Evolutionary conservation across 2,113 vertebrate genomes (phyloP).

Genomic region (Phalacrocorax pelagicus): DNA sequence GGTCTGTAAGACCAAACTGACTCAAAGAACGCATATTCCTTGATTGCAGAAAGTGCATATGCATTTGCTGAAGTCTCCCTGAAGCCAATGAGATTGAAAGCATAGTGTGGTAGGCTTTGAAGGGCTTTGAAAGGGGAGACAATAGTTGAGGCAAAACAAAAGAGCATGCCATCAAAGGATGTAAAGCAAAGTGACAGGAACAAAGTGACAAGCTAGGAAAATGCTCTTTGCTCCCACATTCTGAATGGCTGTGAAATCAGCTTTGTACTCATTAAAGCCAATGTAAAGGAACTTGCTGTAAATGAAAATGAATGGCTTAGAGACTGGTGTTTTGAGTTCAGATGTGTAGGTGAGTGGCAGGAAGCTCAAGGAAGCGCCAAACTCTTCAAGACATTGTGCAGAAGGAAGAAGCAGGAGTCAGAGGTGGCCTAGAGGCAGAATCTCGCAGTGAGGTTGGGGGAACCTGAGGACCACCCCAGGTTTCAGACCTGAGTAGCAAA

Average conservation of each 20-base stretch:
- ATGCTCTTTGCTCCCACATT: conserved; percentile 55
- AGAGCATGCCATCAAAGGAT: conserved; percentile 49
- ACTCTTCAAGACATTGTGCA: neutral
- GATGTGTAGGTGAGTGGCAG: conserved; percentile 39
- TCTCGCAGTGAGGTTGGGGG: neutral
- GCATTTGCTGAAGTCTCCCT: conserved; percentile 16
- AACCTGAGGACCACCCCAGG: neutral
- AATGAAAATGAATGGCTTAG: conserved; percentile 50
- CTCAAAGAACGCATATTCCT: neutral
- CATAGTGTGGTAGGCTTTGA: conserved; percentile 27
- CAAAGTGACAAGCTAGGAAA: conserved; percentile 61
- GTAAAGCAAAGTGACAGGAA: conserved; percentile 56
- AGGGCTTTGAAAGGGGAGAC: conserved; percentile 49
- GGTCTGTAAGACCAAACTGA: neutral
- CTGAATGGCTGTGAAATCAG: conserved; percentile 62
- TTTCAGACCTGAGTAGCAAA: neutral
- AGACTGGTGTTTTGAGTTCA: conserved; percentile 42
- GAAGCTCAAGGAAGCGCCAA: neutral
- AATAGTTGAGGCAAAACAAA: conserved; percentile 59
- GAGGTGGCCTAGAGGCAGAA: neutral
- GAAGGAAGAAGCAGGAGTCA: neutral
- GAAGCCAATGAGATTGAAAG: conserved; percentile 33
- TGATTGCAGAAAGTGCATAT: neutral
- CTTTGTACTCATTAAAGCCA: conserved; percentile 40
- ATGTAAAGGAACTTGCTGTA: conserved; percentile 44